A percentile compares a stretch with the other conserved stretches of the same genome.
Conservation (phyloP, 92 coral and sea anemone genomes). For the Siderastrea radians region DNA sequence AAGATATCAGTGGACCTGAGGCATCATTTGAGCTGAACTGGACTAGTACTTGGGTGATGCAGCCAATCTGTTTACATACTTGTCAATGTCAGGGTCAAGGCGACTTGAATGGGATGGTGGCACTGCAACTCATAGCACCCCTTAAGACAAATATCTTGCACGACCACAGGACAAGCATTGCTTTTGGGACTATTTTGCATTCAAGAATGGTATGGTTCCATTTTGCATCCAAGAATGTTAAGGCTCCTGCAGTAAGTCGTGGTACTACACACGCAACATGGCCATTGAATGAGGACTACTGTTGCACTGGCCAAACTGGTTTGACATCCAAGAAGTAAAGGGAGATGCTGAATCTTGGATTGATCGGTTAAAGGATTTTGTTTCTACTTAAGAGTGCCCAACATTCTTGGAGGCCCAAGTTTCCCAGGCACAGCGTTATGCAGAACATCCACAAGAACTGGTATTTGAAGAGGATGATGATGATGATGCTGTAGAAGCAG, state of each 20-base stretch:
- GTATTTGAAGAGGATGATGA: conserved; percentile 43
- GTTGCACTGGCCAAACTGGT: conserved; percentile 69
- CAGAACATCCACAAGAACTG: conserved; percentile 40
- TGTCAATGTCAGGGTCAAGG: conserved; percentile 53
- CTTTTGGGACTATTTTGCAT: conserved; percentile 57
- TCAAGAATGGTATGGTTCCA: conserved; percentile 41
- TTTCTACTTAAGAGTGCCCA: conserved; percentile 31
- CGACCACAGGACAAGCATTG: conserved; percentile 25
- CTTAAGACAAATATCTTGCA: conserved; percentile 49
- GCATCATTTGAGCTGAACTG: conserved; percentile 46
- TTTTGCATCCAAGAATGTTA: conserved; percentile 47
- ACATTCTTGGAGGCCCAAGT: conserved; percentile 57
- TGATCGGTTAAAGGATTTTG: conserved; percentile 9
- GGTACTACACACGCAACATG: conserved; percentile 62
- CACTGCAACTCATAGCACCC: conserved; percentile 41
- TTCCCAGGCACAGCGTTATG: conserved; percentile 30
- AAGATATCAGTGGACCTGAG: conserved; percentile 33
- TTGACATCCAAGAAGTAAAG: conserved; percentile 47
- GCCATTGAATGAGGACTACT: conserved; percentile 58
- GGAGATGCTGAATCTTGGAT: conserved; percentile 21
- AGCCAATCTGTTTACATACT: conserved; percentile 34
- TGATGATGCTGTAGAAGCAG: conserved; percentile 37
- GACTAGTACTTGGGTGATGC: conserved; percentile 50
- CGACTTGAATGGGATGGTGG: conserved; percentile 61
- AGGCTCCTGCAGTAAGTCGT: conserved; percentile 58